Percentiles rank a stretch among this genome's conserved stretches.
phyloP scores from a whole-genome alignment of 2,113 vertebrate genomes.

The Nicator chloris region DNA sequence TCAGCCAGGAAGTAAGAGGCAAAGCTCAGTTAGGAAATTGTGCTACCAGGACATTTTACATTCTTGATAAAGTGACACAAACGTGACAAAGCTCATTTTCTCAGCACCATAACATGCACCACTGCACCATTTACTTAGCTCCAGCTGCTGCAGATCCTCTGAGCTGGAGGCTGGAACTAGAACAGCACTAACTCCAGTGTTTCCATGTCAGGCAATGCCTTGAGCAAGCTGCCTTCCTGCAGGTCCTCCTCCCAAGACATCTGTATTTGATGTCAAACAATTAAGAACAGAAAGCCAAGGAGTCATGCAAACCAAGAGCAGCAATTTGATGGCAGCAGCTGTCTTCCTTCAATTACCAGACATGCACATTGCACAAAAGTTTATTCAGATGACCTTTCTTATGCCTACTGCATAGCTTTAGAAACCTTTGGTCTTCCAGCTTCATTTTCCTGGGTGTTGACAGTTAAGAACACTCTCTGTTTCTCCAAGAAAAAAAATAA shows the following conservation, averaged over 20 bases:
- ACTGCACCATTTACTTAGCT: background rate
- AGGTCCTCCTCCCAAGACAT: background rate
- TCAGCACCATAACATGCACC: background rate
- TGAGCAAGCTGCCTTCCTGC: background rate
- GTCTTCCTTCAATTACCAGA: background rate
- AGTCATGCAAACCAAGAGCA: background rate
- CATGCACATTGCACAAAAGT: accelerated
- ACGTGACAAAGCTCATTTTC: background rate
- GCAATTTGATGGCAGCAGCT: background rate
- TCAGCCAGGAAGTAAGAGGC: background rate
- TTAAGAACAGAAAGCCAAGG: background rate
- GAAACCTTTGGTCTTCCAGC: background rate
- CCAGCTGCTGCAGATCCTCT: background rate
- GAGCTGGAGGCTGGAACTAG: background rate
- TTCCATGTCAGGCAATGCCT: background rate
- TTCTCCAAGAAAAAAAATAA: background rate
- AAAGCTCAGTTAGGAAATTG: background rate
- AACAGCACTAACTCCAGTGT: background rate
- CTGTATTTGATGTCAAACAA: background rate
- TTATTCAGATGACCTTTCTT: background rate
- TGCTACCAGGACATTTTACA: background rate
- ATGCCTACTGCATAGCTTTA: background rate
- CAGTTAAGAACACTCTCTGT: background rate
- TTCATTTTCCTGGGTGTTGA: background rate
- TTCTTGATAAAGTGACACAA: background rate